Conservation (phyloP, 2,797 vertebrate species). For the Malacoraja senta region DNA sequence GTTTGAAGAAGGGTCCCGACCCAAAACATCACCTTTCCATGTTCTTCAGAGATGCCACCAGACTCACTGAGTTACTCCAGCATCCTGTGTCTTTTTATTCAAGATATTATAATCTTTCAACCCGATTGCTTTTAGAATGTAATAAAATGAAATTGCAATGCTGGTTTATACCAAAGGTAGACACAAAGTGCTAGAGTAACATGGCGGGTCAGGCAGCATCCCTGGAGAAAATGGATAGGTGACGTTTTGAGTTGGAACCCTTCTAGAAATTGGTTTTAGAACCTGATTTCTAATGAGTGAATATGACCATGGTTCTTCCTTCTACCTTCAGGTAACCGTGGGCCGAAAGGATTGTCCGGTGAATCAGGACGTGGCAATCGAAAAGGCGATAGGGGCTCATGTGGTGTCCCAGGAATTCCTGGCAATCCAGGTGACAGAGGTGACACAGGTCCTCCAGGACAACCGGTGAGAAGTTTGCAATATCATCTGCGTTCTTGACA, state of each 20-base stretch:
- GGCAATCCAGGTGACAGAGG: slow-evolving; percentile 16
- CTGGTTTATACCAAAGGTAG: too few species aligned
- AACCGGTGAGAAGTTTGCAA: background rate
- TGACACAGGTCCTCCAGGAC: background rate
- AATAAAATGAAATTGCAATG: background rate
- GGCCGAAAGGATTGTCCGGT: background rate
- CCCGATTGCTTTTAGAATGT: too few species aligned
- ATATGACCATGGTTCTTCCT: too few species aligned
- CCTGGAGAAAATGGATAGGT: too few species aligned
- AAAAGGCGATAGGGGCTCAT: background rate
- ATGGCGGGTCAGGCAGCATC: too few species aligned
- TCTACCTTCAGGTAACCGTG: background rate
- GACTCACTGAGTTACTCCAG: too few species aligned
- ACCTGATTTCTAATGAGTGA: background rate
- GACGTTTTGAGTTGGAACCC: background rate
- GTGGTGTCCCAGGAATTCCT: background rate
- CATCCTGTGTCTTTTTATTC: background rate
- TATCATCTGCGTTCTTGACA: background rate
- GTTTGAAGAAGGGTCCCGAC: too few species aligned
- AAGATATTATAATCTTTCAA: background rate
- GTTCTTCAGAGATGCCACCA: too few species aligned
- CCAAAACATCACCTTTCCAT: too few species aligned
- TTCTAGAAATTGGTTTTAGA: background rate
- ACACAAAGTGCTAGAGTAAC: too few species aligned
- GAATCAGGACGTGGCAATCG: background rate